phyloP scores from a whole-genome alignment of 30 jellyfish, hydroid and myxozoan genomes.

The Catostylus mosaicus region DNA sequence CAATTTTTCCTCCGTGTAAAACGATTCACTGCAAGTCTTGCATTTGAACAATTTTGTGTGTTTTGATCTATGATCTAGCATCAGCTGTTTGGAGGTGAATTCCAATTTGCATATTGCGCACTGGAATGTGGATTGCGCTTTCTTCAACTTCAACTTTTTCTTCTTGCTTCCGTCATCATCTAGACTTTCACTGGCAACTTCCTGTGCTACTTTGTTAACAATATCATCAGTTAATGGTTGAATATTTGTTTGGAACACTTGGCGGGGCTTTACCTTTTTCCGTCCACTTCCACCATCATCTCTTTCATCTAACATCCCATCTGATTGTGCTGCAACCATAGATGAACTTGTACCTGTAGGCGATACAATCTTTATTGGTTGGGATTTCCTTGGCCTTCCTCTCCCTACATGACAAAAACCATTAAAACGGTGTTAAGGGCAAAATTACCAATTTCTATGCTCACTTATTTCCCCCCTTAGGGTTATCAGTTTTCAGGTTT shows the following conservation, averaged over 20 bases:
- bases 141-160: slow-evolving; percentile 36
- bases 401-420: no score
- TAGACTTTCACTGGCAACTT: not conserved
- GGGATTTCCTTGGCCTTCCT: slow-evolving; percentile 57
- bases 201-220: not conserved
- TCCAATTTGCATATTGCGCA: slow-evolving; percentile 89
- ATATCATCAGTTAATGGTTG: slow-evolving; percentile 64
- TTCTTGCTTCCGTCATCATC: slow-evolving; percentile 31
- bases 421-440: no score
- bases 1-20: slow-evolving; percentile 87
- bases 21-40: slow-evolving; percentile 86
- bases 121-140: slow-evolving; percentile 53
- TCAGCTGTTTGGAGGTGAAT: slow-evolving; percentile 69
- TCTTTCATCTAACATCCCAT: slow-evolving; percentile 6
- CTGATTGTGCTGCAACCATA: slow-evolving; percentile 5
- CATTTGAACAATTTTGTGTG: slow-evolving; percentile 88
- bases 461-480: no score
- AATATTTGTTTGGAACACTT: slow-evolving; percentile 41
- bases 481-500: no score
- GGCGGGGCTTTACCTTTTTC: slow-evolving; percentile 52
- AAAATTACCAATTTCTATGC: no score
- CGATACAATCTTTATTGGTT: slow-evolving; percentile 24
- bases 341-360: slow-evolving; percentile 42
- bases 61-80: slow-evolving; percentile 85
- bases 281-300: slow-evolving; percentile 1